phyloP scores from a whole-genome alignment of 2,888 invertebrate species.

The Drosophila buzzatii region DNA sequence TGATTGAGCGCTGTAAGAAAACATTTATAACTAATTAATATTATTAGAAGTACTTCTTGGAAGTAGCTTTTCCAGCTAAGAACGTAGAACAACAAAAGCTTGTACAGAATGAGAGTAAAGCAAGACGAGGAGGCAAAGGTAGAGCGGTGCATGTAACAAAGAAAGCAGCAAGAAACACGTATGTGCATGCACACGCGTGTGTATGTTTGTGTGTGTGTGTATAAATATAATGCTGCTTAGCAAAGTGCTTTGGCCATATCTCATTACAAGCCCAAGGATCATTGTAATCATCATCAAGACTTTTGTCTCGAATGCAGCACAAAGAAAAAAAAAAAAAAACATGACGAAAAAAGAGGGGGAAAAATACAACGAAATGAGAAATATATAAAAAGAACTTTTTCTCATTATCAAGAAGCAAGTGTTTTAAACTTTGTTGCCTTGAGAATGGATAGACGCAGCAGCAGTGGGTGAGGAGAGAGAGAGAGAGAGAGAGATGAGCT shows the following conservation, averaged over 20 bases:
- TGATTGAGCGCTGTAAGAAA: background rate
- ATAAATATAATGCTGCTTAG: constrained; percentile 56
- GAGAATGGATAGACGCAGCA: background rate
- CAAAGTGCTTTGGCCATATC: constrained; percentile 63
- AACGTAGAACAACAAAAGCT: constrained; percentile 5
- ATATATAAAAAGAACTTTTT: constrained; percentile 57
- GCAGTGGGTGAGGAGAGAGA: background rate
- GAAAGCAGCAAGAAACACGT: constrained; percentile 32
- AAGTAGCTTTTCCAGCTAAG: constrained; percentile 24
- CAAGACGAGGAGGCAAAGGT: background rate
- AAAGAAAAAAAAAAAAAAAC: constrained; percentile 36
- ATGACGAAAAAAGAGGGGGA: constrained; percentile 3
- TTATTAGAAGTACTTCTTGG: background rate
- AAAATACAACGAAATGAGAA: constrained; percentile 5
- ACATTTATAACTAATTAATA: background rate
- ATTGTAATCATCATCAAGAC: constrained; percentile 56
- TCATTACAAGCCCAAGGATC: constrained; percentile 72
- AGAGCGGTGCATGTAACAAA: constrained; percentile 45
- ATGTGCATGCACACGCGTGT: background rate
- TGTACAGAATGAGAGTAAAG: background rate
- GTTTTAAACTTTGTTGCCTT: constrained; percentile 57
- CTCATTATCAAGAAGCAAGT: constrained; percentile 72
- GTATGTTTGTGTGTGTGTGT: background rate
- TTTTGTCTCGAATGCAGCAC: constrained; percentile 50
- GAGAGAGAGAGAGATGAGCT: background rate